Evolutionary conservation across 2,888 invertebrate genomes (phyloP).

Genomic region (Pammene fasciana): DNA sequence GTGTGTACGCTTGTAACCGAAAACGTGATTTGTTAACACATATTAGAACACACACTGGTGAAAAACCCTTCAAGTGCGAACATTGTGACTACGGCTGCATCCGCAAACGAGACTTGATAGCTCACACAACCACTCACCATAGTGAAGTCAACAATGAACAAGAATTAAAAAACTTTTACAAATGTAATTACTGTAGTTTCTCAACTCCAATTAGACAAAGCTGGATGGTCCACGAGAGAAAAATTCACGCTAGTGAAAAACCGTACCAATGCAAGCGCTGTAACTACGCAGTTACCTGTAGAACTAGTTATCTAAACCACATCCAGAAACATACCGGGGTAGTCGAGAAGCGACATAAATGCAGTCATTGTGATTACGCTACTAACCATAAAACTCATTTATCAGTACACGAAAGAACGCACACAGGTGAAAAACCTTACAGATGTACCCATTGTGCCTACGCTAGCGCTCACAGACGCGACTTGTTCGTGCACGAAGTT

Average conservation of each 20-base stretch:
- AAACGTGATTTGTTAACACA: constrained; percentile 10
- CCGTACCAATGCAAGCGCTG: background rate
- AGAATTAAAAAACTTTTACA: background rate
- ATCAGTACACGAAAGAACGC: constrained; percentile 5
- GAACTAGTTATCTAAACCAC: background rate
- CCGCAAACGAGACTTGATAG: constrained; percentile 12
- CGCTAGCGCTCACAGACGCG: constrained; percentile 1
- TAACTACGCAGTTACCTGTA: background rate
- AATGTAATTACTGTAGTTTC: constrained; percentile 1
- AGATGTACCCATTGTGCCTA: background rate
- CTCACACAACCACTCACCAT: background rate
- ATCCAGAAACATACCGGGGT: background rate
- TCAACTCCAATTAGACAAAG: background rate
- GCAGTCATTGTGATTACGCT: constrained; percentile 7
- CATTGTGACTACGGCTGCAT: background rate
- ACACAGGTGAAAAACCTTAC: constrained; percentile 7
- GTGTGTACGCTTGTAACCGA: background rate
- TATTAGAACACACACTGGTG: background rate
- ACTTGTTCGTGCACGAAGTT: background rate
- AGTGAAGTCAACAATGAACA: background rate
- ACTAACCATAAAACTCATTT: constrained; percentile 3
- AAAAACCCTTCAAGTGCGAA: background rate
- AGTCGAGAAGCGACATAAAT: background rate
- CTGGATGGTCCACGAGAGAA: background rate
- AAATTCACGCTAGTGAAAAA: background rate